phyloP scores from a whole-genome alignment of 2,888 invertebrate genomes.

The Agapetus fuscipes region DNA sequence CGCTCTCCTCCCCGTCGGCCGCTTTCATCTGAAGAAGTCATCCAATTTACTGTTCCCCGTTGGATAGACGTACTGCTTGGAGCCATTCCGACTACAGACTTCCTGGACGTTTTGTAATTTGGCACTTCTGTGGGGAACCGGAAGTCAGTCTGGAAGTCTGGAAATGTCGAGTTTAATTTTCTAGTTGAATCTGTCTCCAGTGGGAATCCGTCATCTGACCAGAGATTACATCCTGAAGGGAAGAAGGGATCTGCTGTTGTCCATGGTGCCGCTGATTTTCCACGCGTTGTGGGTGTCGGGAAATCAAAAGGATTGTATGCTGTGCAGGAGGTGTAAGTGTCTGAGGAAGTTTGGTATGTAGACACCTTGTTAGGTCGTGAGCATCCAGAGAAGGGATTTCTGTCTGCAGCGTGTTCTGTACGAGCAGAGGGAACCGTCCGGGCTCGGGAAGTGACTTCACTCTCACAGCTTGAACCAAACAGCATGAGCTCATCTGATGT shows the following conservation, averaged over 20 bases:
- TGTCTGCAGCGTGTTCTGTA: no score
- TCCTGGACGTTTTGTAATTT: constrained; percentile 3
- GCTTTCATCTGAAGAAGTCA: background rate
- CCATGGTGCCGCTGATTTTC: background rate
- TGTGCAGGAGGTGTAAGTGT: constrained; percentile 23
- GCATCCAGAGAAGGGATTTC: no score
- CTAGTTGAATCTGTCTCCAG: constrained; percentile 12
- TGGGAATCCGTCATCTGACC: constrained; percentile 8
- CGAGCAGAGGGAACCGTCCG: no score
- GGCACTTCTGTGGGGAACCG: constrained; percentile 8
- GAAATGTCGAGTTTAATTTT: background rate
- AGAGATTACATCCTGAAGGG: constrained; percentile 10
- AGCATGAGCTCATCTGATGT: no score
- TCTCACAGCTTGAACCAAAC: no score
- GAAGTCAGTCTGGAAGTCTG: constrained; percentile 15
- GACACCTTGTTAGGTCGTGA: no score
- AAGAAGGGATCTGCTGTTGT: background rate
- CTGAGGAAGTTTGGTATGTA: constrained; percentile 5
- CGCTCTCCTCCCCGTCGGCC: background rate
- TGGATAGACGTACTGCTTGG: constrained; percentile 1
- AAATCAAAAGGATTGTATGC: constrained; percentile 27
- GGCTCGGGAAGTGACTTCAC: no score
- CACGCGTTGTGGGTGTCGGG: background rate
- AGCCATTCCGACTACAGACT: constrained; percentile 1
- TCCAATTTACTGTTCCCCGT: background rate